Percentiles rank a stretch among this genome's conserved stretches.
Evolutionary conservation across 2,888 invertebrate genomes (phyloP).

Genomic region (Stegana nigrithorax): DNA sequence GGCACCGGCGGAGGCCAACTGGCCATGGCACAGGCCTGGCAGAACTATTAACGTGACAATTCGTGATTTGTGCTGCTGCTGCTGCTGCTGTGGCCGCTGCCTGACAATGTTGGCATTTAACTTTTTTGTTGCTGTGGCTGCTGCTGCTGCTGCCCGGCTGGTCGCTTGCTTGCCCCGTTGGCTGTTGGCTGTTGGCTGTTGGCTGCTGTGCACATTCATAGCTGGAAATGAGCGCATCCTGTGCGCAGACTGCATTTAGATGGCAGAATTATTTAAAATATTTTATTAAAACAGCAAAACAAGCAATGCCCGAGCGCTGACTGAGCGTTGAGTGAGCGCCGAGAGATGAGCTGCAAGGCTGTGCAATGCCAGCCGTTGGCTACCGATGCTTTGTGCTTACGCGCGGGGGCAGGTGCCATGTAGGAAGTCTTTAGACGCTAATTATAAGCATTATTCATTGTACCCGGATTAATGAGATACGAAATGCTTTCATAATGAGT

Average conservation of each 20-base stretch:
- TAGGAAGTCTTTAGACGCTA: constrained; percentile 19
- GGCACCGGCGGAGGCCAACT: constrained; percentile 12
- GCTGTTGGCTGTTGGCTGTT: no score
- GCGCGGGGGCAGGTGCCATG: no score
- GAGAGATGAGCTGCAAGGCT: neutral
- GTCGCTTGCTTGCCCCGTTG: no score
- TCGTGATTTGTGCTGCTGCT: constrained; percentile 54
- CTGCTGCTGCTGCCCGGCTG: no score
- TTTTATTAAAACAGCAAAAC: constrained; percentile 62
- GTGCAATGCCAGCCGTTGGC: no score
- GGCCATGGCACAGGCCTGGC: constrained; percentile 1
- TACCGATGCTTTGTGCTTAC: no score
- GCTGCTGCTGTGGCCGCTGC: constrained; percentile 25
- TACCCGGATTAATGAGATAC: constrained; percentile 18
- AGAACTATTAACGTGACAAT: constrained; percentile 60
- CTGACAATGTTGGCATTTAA: constrained; percentile 52
- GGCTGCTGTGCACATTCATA: neutral
- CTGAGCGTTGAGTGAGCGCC: constrained; percentile 11
- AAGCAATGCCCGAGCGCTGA: constrained; percentile 18
- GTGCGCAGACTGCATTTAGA: constrained; percentile 63
- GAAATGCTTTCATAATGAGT: constrained; percentile 10
- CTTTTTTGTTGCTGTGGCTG: constrained; percentile 48
- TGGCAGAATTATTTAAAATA: constrained; percentile 68
- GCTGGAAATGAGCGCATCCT: constrained; percentile 41
- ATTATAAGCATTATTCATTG: constrained; percentile 18